Base-by-base conservation (phyloP, 2,888 invertebrate genomes). In the Sphaeridia pumilis region DNA sequence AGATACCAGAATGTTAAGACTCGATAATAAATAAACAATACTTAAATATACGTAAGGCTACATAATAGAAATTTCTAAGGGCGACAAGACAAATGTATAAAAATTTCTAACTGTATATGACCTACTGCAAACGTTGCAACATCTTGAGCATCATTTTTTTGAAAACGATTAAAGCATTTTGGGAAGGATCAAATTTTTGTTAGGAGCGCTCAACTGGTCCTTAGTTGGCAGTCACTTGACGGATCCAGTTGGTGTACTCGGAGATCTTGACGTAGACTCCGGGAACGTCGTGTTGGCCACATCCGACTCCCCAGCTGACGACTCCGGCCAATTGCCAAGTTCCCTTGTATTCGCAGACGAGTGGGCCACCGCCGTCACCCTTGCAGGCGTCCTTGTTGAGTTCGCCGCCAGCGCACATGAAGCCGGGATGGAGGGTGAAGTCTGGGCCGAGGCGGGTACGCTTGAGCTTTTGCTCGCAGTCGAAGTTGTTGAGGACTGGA, bases 381-480 rank as follows among this genome's bases (percentile, higher is more conserved):
- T 90, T 90, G 77, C 92, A 92, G 4, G 92, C 89, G 67, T 92
- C 92, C 70, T 90, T 90, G 65, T 90, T 90, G 70, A 87, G 87
- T 70, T 92, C 92, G 1, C 92, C 92, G 14, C 92, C 92, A 17
- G 90, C 92, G 66, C 92, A 92, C 42, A 90, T 69, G 69, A 92
- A 90, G 22, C 90, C 89, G 1, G 83, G 83, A 70, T 89, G 87
- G 46, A 92, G 74, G 65, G 84, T 83, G 71, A 89, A 92, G 65
- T 83, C 83, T 66, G 83, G 83, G 0, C 92, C 90, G 25, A 92
- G 73, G 62, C 89, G 77, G 0, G 92, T 92, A 64, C 83, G 81
- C 63, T 81, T 81, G 67, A 92, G 73, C 67, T 87, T 85, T 44
- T 82, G 76, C 69, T 92, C 86, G 69, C 92, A 92, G 61, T 84